Conservation (phyloP, 2,113 vertebrate species). For the sheep (Ovis aries) region DNA sequence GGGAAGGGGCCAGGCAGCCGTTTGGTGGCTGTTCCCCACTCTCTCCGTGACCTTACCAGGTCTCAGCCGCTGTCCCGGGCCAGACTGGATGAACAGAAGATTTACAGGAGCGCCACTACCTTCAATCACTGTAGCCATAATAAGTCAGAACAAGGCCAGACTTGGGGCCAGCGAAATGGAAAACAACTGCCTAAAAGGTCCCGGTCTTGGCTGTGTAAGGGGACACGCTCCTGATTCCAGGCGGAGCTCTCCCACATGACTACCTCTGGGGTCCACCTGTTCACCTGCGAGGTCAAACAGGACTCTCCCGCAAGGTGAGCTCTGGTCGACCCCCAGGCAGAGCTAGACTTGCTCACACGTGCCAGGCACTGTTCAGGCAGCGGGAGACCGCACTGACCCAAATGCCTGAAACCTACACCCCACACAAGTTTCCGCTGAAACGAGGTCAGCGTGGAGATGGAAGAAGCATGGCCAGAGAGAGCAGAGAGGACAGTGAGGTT, state of each 20-base stretch:
- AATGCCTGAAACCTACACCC: not conserved
- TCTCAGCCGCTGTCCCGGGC: not conserved
- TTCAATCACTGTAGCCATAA: not conserved
- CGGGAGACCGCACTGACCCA: accelerated
- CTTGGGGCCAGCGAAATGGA: not conserved
- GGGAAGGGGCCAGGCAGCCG: not conserved
- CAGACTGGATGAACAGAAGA: not conserved
- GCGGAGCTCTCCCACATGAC: not conserved
- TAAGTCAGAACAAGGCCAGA: too few species aligned
- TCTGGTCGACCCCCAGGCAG: not conserved
- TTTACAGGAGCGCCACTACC: not conserved
- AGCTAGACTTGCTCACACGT: accelerated
- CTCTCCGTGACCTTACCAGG: not conserved
- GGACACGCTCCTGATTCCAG: not conserved
- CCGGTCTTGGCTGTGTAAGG: not conserved
- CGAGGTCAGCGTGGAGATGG: not conserved
- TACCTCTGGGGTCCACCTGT: not conserved
- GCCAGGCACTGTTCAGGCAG: not conserved
- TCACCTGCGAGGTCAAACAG: not conserved
- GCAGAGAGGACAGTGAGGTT: not conserved
- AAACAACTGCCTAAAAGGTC: not conserved
- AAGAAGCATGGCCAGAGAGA: not conserved
- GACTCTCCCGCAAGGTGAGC: not conserved
- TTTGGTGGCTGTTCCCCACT: not conserved
- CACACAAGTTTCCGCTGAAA: accelerated